Evolutionary conservation across 1,140 invertebrate species (phyloP), one percentile per base, ranked within the genome.

Genomic region (Pseudomyrmex dendroicus): DNA sequence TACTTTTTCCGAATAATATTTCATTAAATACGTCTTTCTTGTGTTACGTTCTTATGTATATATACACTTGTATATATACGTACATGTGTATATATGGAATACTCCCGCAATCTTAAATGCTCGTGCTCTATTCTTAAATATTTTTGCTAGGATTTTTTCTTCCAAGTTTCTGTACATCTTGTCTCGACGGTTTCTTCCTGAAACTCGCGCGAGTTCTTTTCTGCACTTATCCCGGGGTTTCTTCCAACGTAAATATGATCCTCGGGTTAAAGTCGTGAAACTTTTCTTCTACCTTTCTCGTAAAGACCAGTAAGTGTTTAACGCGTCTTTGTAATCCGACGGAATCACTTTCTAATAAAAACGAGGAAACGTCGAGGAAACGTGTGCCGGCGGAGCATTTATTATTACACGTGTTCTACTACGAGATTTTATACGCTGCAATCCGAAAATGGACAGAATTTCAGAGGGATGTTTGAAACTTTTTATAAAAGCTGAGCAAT

Each of bases 221-320:
- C 57, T 63, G 15, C 25, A 70, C 44, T 78, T 80, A 72, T 80
- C 44, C 59, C 66, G 56, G 61, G 72, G 35, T 66, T 80, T 80
- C 15, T 59, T 56, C 44, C 76, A 48, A 70, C 68, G 56, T 80
- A 80, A 80, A 80, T 80, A 80, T 80, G 66, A 80, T 80, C 44
- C 76, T 20, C 35, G 44, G 44, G 54, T 20, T 35, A 61, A 72
- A 72, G 56, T 70, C 54, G n/a, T 70, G 70, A 72, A 80, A 80
- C 54, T 80, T 72, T 72, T 35, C 66, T 48, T 25, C 1, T 17
- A 59, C n/a, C 72, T 44, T 54, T 76, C 15, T 64, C 10, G 44
- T 59, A 59, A 63, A 78, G 54, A 78, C 12, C 48, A 52, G 22
- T 78, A 80, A 78, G 72, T 80, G 44, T 70, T 77, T 70, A 70